Evolutionary conservation across 2,797 vertebrate species (phyloP).

Genomic region (Ibycter americanus): DNA sequence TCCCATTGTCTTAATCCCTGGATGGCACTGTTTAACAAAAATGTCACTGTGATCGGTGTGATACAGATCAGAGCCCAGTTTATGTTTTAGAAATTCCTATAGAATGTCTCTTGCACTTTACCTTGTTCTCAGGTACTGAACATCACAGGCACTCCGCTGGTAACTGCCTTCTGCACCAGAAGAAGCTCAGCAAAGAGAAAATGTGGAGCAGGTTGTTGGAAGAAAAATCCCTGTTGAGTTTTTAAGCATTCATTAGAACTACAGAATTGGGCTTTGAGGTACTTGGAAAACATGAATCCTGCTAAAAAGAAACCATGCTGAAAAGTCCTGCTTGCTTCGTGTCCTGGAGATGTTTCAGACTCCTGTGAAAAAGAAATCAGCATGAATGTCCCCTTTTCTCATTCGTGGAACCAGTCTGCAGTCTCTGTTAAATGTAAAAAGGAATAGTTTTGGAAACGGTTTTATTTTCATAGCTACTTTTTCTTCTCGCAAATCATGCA

Average conservation of each 20-base stretch:
- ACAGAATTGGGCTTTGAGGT: neutral
- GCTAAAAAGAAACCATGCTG: neutral
- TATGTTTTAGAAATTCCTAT: neutral
- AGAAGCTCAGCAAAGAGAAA: neutral
- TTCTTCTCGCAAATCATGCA: neutral
- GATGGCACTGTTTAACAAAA: neutral
- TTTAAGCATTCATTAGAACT: neutral
- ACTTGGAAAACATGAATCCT: neutral
- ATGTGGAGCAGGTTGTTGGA: neutral
- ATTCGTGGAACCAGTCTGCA: neutral
- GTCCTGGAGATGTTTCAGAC: neutral
- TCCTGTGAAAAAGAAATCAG: neutral
- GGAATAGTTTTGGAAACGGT: neutral
- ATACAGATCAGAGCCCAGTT: neutral
- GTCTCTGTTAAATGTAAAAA: neutral
- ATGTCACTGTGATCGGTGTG: neutral
- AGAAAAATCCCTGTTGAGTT: neutral
- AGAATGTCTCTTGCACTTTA: neutral
- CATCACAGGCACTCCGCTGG: neutral
- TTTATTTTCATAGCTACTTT: neutral
- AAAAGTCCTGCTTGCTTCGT: neutral
- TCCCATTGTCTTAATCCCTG: neutral
- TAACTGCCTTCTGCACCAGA: neutral
- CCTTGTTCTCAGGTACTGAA: neutral
- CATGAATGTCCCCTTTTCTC: neutral